Evolutionary conservation across 2,113 vertebrate species (phyloP).

Genomic region (Origma solitaria): DNA sequence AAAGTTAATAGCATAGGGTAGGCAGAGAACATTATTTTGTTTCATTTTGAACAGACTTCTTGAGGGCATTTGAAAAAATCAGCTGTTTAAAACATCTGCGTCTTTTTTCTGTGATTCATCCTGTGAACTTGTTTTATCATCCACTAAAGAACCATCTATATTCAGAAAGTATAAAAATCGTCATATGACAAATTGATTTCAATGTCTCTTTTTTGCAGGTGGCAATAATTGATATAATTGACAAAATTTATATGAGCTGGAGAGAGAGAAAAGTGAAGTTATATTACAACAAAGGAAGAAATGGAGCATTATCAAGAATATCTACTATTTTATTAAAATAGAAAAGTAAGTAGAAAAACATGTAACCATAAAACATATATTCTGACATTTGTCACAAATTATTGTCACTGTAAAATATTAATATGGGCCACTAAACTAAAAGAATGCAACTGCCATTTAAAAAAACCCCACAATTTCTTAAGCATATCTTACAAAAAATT

Average conservation of each 20-base stretch:
- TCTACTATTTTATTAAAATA: neutral
- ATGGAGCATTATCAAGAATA: neutral
- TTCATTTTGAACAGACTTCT: neutral
- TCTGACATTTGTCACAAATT: neutral
- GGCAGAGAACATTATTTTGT: neutral
- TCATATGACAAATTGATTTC: neutral
- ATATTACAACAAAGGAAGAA: neutral
- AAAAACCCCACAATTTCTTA: neutral
- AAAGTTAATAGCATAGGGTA: neutral
- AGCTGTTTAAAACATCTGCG: neutral
- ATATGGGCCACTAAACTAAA: neutral
- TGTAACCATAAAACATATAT: neutral
- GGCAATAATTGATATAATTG: neutral
- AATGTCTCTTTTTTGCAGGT: neutral
- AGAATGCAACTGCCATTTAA: neutral
- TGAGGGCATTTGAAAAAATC: neutral
- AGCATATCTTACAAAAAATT: neutral
- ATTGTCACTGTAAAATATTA: neutral
- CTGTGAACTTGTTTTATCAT: neutral
- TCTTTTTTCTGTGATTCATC: neutral
- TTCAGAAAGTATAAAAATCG: neutral
- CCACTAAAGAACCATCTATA: neutral
- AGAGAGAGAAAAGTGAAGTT: neutral
- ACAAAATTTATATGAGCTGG: neutral
- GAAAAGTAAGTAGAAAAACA: neutral